Conservation (phyloP, 1,140 invertebrate genomes). For the Drosophila azteca region DNA sequence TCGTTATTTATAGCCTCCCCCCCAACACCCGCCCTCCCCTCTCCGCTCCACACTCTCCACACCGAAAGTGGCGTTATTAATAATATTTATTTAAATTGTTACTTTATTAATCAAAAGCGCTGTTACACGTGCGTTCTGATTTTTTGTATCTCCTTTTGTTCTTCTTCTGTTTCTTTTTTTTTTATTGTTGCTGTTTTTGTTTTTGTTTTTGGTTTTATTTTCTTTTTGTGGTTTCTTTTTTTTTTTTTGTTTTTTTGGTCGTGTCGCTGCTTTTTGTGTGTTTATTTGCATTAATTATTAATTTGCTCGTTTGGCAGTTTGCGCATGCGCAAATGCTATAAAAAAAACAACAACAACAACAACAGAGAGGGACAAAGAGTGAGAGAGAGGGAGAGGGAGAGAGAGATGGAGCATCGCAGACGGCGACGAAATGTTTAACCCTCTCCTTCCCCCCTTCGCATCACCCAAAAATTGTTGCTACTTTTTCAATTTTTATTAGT, state of each 20-base stretch:
- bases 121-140: constrained; percentile 74
- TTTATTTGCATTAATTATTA: constrained; percentile 83
- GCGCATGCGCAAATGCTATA: constrained; percentile 76
- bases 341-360: constrained; percentile 19
- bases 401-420: constrained; percentile 20
- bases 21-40: neutral
- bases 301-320: constrained; percentile 79
- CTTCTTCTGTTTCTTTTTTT: constrained; percentile 34
- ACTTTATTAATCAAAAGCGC: constrained; percentile 72
- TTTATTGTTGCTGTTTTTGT: constrained; percentile 29
- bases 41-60: neutral
- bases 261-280: constrained; percentile 52
- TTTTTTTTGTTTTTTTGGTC: constrained; percentile 17
- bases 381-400: constrained; percentile 9
- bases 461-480: constrained; percentile 16
- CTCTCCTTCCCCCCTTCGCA: no score
- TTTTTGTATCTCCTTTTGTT: constrained; percentile 52
- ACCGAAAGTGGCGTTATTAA: constrained; percentile 56
- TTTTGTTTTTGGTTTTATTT: constrained; percentile 39
- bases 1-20: constrained; percentile 58
- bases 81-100: constrained; percentile 72
- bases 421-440: constrained; percentile 67
- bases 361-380: no score
- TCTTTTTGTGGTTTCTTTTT: constrained; percentile 3
- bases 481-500: constrained; percentile 62